phyloP scores from a whole-genome alignment of 2,113 vertebrate genomes.

The Clarias magur region DNA sequence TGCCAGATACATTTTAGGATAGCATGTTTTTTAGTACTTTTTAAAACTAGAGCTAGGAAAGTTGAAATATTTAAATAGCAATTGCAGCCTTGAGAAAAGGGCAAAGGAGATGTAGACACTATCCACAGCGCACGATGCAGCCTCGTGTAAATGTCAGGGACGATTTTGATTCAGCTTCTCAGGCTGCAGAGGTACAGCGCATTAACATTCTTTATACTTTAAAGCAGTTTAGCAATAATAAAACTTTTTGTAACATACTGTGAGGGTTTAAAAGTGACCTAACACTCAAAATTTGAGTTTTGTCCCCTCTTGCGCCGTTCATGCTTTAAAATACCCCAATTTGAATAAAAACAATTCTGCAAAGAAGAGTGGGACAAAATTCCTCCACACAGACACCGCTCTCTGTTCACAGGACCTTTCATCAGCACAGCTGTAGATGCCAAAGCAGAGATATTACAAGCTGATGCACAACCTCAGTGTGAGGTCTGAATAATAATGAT shows the following conservation, averaged over 20 bases:
- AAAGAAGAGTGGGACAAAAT: no score
- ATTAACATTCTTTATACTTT: not conserved
- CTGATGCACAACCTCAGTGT: no score
- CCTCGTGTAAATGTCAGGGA: slow-evolving; percentile 26
- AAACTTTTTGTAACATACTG: not conserved
- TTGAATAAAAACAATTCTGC: no score
- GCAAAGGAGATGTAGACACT: not conserved
- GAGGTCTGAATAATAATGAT: no score
- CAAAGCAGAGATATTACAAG: no score
- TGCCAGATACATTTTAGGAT: not conserved
- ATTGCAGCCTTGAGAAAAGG: slow-evolving; percentile 19
- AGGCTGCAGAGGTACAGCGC: not conserved
- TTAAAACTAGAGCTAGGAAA: not conserved
- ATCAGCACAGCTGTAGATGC: no score
- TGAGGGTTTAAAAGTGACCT: not conserved
- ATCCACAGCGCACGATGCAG: not conserved
- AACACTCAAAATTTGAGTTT: no score
- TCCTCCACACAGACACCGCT: no score
- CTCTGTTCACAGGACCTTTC: no score
- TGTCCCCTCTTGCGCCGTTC: no score
- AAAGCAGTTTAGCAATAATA: not conserved
- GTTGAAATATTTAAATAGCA: not conserved
- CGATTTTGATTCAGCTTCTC: slow-evolving; percentile 11
- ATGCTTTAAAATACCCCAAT: no score
- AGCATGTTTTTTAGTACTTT: not conserved